Base-by-base conservation (phyloP, 2,113 vertebrate genomes). In the Tretioscincus oriximinensis region DNA sequence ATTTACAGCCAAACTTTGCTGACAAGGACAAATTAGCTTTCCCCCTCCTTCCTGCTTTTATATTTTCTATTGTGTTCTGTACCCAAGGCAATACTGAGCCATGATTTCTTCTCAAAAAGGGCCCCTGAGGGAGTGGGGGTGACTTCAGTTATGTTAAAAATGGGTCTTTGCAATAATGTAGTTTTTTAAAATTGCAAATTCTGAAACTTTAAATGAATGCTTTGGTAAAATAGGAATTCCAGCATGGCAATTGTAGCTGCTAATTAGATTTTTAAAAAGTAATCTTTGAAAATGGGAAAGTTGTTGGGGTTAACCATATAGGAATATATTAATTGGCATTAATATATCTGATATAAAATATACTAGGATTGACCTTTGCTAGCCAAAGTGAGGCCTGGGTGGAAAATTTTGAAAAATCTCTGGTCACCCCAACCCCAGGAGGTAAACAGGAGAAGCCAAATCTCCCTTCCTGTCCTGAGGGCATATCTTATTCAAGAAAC, bases 1-100 rank as follows among this genome's bases (percentile, higher is more conserved):
- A 64, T 88, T 92, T 81, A 76, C 24, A 60, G 91, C 89, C 90
- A 93, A 81, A 84, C 81, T 90, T 92, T 83, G 85, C 85, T 89
- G 87, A 90, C 88, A 90, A 84, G 77, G 6, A 67, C 72, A 86
- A 88, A 90, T 84, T 84, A 83, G 54, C 65, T 58, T 76, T 28
- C 80, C 58, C 89, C 82, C 82, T 47, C 88, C 83, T 81, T 69
- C 84, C 64, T 76, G 86, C 54, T 58, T 81, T 90, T 89, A n/a
- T 54, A 29, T 80, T 90, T 91, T 61, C 78, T 74, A 51, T 77
- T 70, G 22, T 68, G 60, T 84, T 89, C 74, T 73, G 78, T 79
- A 83, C 28, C 35, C 77, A 10, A 76, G 65, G 41, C 66, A 63
- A 63, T 2, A 1, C 2, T 45, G 75, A 66, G 29, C 68, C 76